Percentiles rank a stretch among this genome's conserved stretches.
These are phyloP conservation scores for Drosophila funebris DNA, from an alignment of 1,140 invertebrate species.

Conservation along the genomic window DNA sequence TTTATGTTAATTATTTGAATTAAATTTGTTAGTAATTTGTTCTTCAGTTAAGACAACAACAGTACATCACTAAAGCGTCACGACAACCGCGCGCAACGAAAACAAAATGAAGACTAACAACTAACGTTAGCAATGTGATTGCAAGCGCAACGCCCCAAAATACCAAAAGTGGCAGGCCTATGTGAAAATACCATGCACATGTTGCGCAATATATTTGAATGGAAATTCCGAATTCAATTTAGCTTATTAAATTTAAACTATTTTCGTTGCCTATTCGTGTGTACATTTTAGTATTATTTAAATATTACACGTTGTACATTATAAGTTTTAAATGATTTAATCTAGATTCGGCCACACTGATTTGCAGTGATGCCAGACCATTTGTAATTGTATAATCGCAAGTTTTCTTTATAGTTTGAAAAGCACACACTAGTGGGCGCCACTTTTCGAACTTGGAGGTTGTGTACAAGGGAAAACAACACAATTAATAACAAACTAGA, in stretches of 20 bases:
- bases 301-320: neutral
- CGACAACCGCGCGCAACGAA: constrained; percentile 48
- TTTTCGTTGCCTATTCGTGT: neutral
- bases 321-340: neutral
- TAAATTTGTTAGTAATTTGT: constrained; percentile 17
- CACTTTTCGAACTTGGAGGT: neutral
- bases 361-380: constrained; percentile 18
- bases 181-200: constrained; percentile 10
- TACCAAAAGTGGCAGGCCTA: constrained; percentile 21
- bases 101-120: constrained; percentile 57
- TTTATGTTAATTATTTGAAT: constrained; percentile 33
- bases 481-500: neutral
- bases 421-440: constrained; percentile 28
- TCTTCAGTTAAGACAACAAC: constrained; percentile 19
- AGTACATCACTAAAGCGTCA: constrained; percentile 20
- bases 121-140: constrained; percentile 41
- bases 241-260: neutral
- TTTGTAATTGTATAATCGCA: neutral
- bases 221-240: neutral
- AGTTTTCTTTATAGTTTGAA: too few relatives aligned
- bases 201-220: neutral
- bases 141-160: constrained; percentile 45
- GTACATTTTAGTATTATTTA: neutral
- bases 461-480: constrained; percentile 3
- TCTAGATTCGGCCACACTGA: constrained; percentile 4